phyloP scores from a whole-genome alignment of 2,888 invertebrate genomes.

The Hypsopygia costalis region DNA sequence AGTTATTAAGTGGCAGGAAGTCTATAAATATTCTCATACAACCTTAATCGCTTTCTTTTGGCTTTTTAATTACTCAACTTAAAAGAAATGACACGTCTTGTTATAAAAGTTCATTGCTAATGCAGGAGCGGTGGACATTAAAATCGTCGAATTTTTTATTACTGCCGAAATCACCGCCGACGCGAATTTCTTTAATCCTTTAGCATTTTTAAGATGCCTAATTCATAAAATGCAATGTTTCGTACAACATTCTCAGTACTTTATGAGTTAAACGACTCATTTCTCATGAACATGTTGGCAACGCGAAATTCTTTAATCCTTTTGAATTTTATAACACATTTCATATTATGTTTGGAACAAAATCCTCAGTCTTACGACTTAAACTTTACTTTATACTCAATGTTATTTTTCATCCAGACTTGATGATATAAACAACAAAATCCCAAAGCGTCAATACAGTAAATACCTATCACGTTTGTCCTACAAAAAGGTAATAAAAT shows the following conservation, averaged over 20 bases:
- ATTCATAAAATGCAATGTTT: no score
- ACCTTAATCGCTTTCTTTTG: slow-evolving; percentile 10
- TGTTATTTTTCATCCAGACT: neutral
- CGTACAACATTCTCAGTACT: no score
- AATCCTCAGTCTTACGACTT: no score
- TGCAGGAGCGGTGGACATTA: neutral
- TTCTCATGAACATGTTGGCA: no score
- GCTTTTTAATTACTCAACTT: slow-evolving; percentile 1
- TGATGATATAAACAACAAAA: neutral
- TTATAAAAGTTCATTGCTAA: neutral
- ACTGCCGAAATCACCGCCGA: neutral
- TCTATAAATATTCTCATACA: slow-evolving; percentile 8
- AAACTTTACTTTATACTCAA: no score
- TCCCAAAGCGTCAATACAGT: neutral
- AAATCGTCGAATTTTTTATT: neutral
- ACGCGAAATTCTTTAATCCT: no score
- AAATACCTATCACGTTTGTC: neutral
- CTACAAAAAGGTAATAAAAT: neutral
- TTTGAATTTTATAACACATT: no score
- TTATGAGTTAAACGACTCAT: no score
- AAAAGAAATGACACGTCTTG: neutral
- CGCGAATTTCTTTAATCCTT: no score
- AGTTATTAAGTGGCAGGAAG: slow-evolving; percentile 7
- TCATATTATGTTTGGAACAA: no score
- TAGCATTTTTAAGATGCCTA: no score